A percentile compares a stretch with the other conserved stretches of the same genome.
These are phyloP conservation scores for Pachyuromys duprasi DNA, from an alignment of 2,797 vertebrate genomes.

Conservation along the genomic window DNA sequence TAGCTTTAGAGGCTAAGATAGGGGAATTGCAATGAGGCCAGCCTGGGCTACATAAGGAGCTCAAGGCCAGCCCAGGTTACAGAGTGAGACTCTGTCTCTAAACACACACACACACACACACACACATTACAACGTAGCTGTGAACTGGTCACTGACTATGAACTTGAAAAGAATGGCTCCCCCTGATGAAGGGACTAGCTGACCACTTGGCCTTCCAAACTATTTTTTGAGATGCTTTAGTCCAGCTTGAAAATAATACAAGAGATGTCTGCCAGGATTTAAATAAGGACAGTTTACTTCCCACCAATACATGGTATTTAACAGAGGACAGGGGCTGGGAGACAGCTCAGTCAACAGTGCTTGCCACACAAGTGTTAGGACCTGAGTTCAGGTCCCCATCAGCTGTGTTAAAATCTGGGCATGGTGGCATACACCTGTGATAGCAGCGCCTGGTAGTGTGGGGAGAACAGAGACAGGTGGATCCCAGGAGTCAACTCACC, in stretches of 20 bases:
- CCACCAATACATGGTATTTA: background rate
- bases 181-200: background rate
- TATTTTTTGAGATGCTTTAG: background rate
- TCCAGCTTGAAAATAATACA: background rate
- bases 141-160: background rate
- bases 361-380: too few relatives aligned
- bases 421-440: background rate
- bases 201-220: background rate
- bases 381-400: background rate
- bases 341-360: background rate
- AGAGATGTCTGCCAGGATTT: background rate
- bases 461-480: background rate
- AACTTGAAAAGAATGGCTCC: background rate
- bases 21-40: background rate
- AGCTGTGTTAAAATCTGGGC: background rate
- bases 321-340: background rate
- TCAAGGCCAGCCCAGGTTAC: background rate
- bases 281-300: background rate
- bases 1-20: background rate
- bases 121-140: too few relatives aligned
- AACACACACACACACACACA: background rate
- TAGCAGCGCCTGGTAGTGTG: too few relatives aligned
- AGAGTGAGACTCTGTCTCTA: background rate
- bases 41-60: background rate
- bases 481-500: background rate